Conservation (phyloP, 2,113 vertebrate species). For the Sceloporus tristichus region DNA sequence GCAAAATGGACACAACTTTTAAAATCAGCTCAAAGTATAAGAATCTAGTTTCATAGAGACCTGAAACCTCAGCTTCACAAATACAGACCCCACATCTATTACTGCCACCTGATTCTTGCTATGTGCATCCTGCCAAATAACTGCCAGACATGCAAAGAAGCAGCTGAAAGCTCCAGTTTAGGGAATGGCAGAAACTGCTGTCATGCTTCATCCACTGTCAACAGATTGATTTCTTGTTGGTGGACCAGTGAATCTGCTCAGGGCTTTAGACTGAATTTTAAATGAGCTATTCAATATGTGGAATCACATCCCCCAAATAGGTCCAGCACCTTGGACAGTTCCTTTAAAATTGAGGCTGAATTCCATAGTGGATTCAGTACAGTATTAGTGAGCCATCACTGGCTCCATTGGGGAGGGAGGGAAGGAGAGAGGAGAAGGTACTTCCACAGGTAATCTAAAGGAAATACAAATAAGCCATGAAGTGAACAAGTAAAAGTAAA, state of each 20-base stretch:
- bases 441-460: not conserved
- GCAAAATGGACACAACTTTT: not conserved
- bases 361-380: too few relatives aligned
- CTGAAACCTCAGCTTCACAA: fast-evolving
- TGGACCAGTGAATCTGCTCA: too few relatives aligned
- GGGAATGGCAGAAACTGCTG: not conserved
- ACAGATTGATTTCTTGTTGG: too few relatives aligned
- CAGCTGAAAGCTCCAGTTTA: not conserved
- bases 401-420: not conserved
- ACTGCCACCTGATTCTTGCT: not conserved
- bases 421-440: constrained; percentile 5
- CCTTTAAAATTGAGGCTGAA: too few relatives aligned
- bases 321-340: too few relatives aligned
- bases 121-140: not conserved
- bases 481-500: not conserved
- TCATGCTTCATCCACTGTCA: not conserved
- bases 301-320: too few relatives aligned
- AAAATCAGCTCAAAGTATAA: fast-evolving
- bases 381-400: too few relatives aligned
- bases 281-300: too few relatives aligned
- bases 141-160: fast-evolving
- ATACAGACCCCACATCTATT: not conserved
- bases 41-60: not conserved
- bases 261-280: too few relatives aligned
- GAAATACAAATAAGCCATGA: not conserved